Base-by-base conservation (phyloP, 2,797 vertebrate species). In the Esox lucius region DNA sequence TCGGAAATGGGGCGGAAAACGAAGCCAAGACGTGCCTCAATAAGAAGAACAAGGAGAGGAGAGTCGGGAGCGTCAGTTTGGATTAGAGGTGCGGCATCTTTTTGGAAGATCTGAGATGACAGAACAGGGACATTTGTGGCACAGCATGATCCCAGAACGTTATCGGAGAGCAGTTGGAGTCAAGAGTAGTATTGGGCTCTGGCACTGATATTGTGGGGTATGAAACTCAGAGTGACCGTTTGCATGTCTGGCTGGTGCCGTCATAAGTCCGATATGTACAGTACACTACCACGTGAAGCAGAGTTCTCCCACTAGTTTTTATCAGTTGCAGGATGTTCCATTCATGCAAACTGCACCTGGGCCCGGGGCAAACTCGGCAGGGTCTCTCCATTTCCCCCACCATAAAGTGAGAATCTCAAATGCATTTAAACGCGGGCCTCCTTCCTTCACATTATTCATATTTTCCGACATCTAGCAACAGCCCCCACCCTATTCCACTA, bases 1-100 rank as follows among this genome's bases (percentile, higher is more conserved):
- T 79, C 80, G 77, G 87, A 90, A 92, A 90, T 91, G 91, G 86
- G 84, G 87, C 77, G 78, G 81, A 91, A 91, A 91, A 86, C 78
- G 77, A 86, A 87, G 72, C 46, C 79, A 78, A 71, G 66, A 86
- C 67, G 80, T 81, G 78, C 85, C 79, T 74, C 73, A 84, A 71
- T 77, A 79, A 85, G 68, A 82, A 39, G 35, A 5, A 82, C 5
- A 78, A 74, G 77, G 46, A 46, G 75, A 79, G 77, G 80, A 77
- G 82, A 72, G 81, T 73, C 11, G 73, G 73, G 77, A 74, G 73
- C 0, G 84, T 85, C 86, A 72, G 75, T 74, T 69, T 33, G 70
- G 74, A 84, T 91, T 84, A 85, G 73, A 3, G 65, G 75, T 64
- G 26, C 19, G n/a, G 77, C 72, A 48, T n/a, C 75, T 31, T 8